These are phyloP conservation scores for Myrmophylax atrothorax DNA, from an alignment of 2,113 vertebrate genomes.

Conservation along the genomic window DNA sequence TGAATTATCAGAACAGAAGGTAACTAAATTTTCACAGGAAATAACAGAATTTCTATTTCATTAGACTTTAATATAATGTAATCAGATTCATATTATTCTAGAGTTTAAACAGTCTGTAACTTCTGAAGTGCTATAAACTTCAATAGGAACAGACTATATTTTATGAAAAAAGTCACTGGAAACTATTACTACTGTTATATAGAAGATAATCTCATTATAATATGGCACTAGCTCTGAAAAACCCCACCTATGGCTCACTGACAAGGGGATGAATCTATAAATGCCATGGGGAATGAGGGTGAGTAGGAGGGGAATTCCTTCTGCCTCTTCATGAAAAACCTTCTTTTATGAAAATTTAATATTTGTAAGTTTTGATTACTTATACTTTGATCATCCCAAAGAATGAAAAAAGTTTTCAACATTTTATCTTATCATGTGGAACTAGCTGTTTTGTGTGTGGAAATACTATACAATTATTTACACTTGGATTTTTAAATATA, in stretches of 20 bases:
- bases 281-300: not conserved
- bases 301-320: not conserved
- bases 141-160: not conserved
- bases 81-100: constrained; percentile 3
- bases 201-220: not conserved
- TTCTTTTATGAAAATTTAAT: constrained; percentile 67
- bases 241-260: not conserved
- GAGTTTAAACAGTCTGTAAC: not conserved
- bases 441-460: not conserved
- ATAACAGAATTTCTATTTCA: not conserved
- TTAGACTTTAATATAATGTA: constrained; percentile 25
- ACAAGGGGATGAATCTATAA: not conserved
- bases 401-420: constrained; percentile 57
- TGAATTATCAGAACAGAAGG: constrained; percentile 63
- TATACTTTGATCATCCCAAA: constrained; percentile 73
- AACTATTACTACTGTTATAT: not conserved
- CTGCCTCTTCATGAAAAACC: not conserved
- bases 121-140: constrained; percentile 4
- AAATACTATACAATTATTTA: constrained; percentile 36
- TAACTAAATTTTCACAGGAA: constrained; percentile 51
- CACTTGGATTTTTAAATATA: constrained; percentile 6
- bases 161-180: not conserved
- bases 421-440: constrained; percentile 42
- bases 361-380: constrained; percentile 27
- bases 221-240: not conserved